Conservation (phyloP, 2,888 invertebrate genomes). For the Cyclophora punctaria region DNA sequence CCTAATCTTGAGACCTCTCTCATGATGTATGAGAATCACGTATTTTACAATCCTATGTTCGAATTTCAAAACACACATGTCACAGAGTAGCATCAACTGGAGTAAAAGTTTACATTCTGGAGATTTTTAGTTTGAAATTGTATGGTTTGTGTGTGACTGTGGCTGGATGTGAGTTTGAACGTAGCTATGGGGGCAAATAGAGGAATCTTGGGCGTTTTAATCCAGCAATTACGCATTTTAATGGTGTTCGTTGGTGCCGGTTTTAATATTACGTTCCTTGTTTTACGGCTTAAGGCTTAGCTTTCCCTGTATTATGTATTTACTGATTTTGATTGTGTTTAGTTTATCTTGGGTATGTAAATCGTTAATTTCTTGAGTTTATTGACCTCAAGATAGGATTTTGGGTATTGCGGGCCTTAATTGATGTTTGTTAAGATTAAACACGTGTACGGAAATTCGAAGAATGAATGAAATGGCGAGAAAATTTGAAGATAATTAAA, state of each 20-base stretch:
- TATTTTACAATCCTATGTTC: slow-evolving; percentile 49
- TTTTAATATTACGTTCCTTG: slow-evolving; percentile 72
- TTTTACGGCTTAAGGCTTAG: slow-evolving; percentile 57
- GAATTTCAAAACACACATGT: slow-evolving; percentile 47
- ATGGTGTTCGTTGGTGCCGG: slow-evolving; percentile 60
- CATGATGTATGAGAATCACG: slow-evolving; percentile 70
- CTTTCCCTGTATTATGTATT: slow-evolving; percentile 40
- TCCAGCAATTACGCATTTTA: slow-evolving; percentile 75
- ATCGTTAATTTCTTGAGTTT: slow-evolving; percentile 9
- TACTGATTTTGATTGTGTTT: slow-evolving; percentile 39
- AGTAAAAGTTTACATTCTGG: neutral
- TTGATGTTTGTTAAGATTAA: too few relatives aligned
- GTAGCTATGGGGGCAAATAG: slow-evolving; percentile 43
- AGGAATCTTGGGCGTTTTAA: slow-evolving; percentile 71
- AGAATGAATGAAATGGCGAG: too few relatives aligned
- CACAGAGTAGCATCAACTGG: slow-evolving; percentile 33
- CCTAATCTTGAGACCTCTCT: slow-evolving; percentile 70
- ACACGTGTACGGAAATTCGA: too few relatives aligned
- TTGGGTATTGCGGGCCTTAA: neutral
- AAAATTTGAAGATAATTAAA: too few relatives aligned
- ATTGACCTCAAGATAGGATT: slow-evolving; percentile 15
- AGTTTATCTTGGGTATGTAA: too few relatives aligned
- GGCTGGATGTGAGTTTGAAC: slow-evolving; percentile 33
- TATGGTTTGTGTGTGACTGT: slow-evolving; percentile 25
- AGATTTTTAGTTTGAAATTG: neutral